Conservation (phyloP, 2,797 vertebrate species). For the Heliangelus exortis region DNA sequence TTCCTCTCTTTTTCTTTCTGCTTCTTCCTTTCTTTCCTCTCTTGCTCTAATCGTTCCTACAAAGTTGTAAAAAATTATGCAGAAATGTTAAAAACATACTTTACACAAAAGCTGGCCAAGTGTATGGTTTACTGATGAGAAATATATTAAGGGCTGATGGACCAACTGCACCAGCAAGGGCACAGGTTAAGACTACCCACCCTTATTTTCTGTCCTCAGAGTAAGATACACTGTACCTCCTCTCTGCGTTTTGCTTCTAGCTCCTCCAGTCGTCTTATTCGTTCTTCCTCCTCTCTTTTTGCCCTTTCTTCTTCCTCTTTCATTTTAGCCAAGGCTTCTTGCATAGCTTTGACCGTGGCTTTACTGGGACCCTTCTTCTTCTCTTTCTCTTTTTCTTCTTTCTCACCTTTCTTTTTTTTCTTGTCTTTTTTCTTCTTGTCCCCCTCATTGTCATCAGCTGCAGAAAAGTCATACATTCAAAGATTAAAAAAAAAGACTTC, state of each 20-base stretch:
- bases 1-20: constrained; percentile 98
- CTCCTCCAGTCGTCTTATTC: constrained; percentile 87
- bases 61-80: background rate
- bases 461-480: background rate
- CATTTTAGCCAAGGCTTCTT: constrained; percentile 94
- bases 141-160: background rate
- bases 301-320: constrained; percentile 88
- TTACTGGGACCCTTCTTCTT: constrained; percentile 99
- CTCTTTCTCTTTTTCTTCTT: constrained; percentile 88
- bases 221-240: constrained; percentile 81
- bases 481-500: background rate
- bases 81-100: background rate
- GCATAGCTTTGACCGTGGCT: constrained; percentile 97
- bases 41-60: constrained; percentile 93
- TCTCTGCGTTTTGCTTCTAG: constrained; percentile 90
- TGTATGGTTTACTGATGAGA: background rate
- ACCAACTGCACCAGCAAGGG: background rate
- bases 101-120: background rate
- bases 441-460: constrained; percentile 87
- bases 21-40: constrained; percentile 95
- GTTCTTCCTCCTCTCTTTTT: constrained; percentile 90
- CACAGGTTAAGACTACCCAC: background rate
- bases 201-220: background rate
- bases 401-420: constrained; percentile 93
- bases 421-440: constrained; percentile 97